Conservation (phyloP, 2,113 vertebrate genomes). For the Prolemur simus region DNA sequence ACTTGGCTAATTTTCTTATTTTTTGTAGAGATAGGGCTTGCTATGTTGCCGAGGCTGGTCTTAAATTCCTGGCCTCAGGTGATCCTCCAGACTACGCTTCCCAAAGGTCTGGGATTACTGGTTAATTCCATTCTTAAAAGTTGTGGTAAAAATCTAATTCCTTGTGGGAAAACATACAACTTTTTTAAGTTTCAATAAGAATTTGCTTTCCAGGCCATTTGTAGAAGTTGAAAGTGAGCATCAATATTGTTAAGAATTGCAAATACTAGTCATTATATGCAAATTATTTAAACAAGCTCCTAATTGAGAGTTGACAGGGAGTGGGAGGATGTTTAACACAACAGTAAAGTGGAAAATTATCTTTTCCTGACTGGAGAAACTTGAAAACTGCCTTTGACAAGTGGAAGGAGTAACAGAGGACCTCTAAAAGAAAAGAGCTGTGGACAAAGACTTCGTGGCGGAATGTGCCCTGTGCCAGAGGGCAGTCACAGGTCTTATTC, state of each 20-base stretch:
- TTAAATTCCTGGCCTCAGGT: background rate
- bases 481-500: background rate
- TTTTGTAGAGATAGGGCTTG: background rate
- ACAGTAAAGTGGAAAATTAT: background rate
- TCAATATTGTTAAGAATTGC: background rate
- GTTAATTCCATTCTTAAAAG: background rate
- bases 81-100: background rate
- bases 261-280: background rate
- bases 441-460: background rate
- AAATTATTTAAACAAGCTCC: constrained; percentile 4
- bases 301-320: background rate
- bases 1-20: background rate
- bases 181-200: background rate
- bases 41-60: background rate
- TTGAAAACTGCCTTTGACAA: background rate
- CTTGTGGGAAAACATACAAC: background rate
- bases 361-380: background rate
- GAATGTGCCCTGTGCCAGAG: background rate
- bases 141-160: background rate
- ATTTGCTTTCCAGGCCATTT: background rate
- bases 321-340: background rate
- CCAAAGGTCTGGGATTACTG: background rate
- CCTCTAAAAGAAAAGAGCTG: background rate
- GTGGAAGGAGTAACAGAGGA: background rate
- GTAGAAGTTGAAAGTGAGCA: background rate